These are phyloP conservation scores for Rhinoraja longicauda DNA, from an alignment of 2,797 vertebrate genomes.

Conservation along the genomic window DNA sequence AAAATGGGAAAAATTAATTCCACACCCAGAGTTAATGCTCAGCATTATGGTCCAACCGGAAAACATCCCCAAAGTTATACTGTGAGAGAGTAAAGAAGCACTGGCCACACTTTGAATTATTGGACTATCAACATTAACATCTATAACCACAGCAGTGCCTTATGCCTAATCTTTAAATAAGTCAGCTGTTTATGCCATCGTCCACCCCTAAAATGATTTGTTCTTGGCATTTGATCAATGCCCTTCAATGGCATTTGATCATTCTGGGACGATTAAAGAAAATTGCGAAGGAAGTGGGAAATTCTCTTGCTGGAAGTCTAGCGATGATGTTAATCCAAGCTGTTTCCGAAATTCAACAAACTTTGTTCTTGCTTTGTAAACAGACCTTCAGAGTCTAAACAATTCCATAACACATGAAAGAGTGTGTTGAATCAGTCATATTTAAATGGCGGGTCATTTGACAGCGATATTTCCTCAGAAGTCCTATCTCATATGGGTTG, in stretches of 20 bases:
- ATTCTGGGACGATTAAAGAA: not conserved
- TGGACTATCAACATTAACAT: constrained; percentile 19
- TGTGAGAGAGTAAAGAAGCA: not conserved
- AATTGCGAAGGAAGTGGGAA: constrained; percentile 25
- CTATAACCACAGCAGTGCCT: constrained; percentile 21
- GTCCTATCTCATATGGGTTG: not conserved
- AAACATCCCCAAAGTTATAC: not conserved
- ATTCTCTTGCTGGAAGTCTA: constrained; percentile 1
- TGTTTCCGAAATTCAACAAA: constrained; percentile 17
- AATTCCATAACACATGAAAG: constrained; percentile 11
- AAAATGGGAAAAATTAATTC: not conserved
- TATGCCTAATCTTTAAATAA: not conserved
- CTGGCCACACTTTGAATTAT: not conserved
- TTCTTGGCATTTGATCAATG: constrained; percentile 24
- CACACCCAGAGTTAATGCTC: not conserved
- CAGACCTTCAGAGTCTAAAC: not conserved
- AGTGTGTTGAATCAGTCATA: not conserved
- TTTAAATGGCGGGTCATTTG: not conserved
- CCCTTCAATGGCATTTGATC: not conserved
- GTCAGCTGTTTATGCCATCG: constrained; percentile 10
- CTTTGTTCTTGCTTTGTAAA: constrained; percentile 14
- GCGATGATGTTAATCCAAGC: constrained; percentile 9
- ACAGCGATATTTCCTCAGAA: not conserved
- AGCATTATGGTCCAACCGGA: not conserved
- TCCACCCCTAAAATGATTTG: constrained; percentile 10